These are phyloP conservation scores for Arvicanthis niloticus DNA, from an alignment of 2,113 vertebrate genomes.

Conservation along the genomic window DNA sequence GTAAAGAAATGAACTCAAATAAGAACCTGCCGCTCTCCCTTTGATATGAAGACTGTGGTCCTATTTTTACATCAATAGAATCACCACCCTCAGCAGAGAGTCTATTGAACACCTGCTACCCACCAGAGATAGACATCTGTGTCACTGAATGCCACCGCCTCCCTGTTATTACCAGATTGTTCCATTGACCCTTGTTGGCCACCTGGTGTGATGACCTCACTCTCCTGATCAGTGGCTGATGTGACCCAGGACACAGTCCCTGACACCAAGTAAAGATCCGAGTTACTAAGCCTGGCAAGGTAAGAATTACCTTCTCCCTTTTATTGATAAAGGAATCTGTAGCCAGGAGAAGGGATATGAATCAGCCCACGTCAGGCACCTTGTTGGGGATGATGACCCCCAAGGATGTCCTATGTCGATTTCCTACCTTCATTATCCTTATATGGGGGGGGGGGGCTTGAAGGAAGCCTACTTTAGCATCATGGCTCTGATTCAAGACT, in stretches of 20 bases:
- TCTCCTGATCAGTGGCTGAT: not conserved
- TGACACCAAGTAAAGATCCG: not conserved
- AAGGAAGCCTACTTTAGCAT: not conserved
- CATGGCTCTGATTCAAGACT: not conserved
- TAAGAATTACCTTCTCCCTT: not conserved
- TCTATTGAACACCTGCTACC: not conserved
- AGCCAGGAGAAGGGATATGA: not conserved
- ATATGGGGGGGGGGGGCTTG: not conserved
- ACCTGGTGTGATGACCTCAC: not conserved
- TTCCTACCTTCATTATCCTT: not conserved
- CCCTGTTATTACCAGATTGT: rapidly evolving
- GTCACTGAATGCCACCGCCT: not conserved
- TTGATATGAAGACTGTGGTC: rapidly evolving
- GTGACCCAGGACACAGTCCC: not conserved
- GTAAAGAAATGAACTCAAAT: slow-evolving; percentile 40
- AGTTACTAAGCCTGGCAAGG: not conserved
- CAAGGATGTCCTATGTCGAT: not conserved
- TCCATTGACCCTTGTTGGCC: not conserved
- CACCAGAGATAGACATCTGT: not conserved
- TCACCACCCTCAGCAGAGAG: not conserved
- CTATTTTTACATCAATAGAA: not conserved
- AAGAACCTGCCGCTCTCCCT: not conserved
- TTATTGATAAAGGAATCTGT: not conserved
- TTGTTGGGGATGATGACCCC: not conserved
- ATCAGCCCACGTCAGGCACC: not conserved